Evolutionary conservation across 2,113 vertebrate genomes (phyloP), one percentile per base, ranked within the genome.

Genomic region (Irena cyanogastra): DNA sequence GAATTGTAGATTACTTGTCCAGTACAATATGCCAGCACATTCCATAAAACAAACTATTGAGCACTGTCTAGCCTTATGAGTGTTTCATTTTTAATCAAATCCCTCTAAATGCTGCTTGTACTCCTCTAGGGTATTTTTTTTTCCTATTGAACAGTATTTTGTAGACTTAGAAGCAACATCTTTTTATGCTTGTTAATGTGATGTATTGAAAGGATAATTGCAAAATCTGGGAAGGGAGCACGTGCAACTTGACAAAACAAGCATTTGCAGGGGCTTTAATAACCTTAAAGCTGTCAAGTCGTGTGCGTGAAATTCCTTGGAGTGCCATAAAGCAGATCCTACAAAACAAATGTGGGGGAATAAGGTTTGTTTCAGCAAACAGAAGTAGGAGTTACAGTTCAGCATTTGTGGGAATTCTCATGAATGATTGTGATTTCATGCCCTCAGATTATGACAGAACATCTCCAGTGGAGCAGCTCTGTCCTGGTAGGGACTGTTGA

Each of bases 41-140:
- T 92, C 80, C 71, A 61, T 92, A 87, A 94, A 92, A 91, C 65
- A 78, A 78, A 89, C 52, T 87, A 92, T 83, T 87, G 91, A 94
- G 49, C 60, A 83, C 59, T 88, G 74, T 80, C 93, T 61, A 10
- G 68, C 81, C 93, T 94, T 92, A 39, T 74, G 65, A 83, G 49
- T 26, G 80, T 93, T 96, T 95, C 45, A 33, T 91, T 97, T 97
- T 93, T 96, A 97, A 96, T 94, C 85, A 84, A 89, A 96, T 95
- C 60, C 60, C 60, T 96, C 87, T 90, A 86, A 96, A 87, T 71
- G 49, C 8, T 89, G n/a, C 19, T 47, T 49, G 87, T 95, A 89
- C 79, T 83, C 69, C 94, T 78, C 39, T 47, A 28, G 87, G 85
- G 60, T 84, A 3, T 16, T 76, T 72, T 84, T 84, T 85, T 44